phyloP scores from a whole-genome alignment of 2,113 vertebrate genomes.

The Pelecanus crispus region DNA sequence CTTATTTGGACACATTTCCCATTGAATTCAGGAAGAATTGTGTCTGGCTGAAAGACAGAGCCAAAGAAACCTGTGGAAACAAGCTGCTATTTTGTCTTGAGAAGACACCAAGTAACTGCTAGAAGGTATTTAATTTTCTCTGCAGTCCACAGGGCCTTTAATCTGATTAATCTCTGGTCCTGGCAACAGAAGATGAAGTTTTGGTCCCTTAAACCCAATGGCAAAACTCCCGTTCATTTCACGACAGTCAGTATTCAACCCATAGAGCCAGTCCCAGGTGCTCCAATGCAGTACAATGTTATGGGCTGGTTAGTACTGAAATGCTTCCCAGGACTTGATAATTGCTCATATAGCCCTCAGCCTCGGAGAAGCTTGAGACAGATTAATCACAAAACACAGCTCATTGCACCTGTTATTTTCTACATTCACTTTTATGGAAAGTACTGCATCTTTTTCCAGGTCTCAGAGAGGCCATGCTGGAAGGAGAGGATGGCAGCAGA shows the following conservation, averaged over 20 bases:
- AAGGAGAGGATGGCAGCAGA: neutral
- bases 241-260: neutral
- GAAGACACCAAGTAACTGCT: neutral
- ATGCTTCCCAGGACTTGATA: neutral
- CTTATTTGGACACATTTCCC: neutral
- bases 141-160: neutral
- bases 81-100: neutral
- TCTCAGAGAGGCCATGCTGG: neutral
- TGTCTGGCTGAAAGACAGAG: neutral
- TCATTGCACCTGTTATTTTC: conserved; percentile 52
- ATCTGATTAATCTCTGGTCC: conserved; percentile 1
- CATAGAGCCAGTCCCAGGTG: neutral
- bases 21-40: conserved; percentile 15
- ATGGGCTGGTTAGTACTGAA: conserved; percentile 16
- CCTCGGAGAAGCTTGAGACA: neutral
- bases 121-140: conserved; percentile 36
- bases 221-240: neutral
- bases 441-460: neutral
- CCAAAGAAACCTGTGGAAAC: conserved; percentile 33
- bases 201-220: neutral
- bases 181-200: neutral
- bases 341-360: conserved; percentile 8
- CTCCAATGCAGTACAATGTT: neutral
- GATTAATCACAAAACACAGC: conserved; percentile 28
- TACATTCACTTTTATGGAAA: neutral